These are phyloP conservation scores for Dendrocopos noguchii DNA, from an alignment of 2,113 vertebrate genomes.

Conservation along the genomic window DNA sequence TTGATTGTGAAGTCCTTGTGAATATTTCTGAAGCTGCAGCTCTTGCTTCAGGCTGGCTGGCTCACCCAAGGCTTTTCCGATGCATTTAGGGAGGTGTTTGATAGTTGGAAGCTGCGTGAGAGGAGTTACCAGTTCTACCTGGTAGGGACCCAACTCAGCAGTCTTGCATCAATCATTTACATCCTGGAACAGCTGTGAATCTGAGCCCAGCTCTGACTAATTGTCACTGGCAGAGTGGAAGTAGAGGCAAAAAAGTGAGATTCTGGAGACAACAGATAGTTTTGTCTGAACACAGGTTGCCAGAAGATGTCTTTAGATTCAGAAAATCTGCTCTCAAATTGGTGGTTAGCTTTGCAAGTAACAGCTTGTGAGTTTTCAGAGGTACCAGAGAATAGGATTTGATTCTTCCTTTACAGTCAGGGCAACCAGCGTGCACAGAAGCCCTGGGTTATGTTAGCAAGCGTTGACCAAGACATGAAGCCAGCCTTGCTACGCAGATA, in stretches of 20 bases:
- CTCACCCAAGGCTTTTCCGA: neutral
- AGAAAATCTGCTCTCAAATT: neutral
- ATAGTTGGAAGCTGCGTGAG: neutral
- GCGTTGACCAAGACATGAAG: neutral
- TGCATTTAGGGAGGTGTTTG: constrained; percentile 5
- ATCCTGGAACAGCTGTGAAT: neutral
- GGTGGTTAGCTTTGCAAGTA: neutral
- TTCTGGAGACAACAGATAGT: neutral
- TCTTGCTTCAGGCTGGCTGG: neutral
- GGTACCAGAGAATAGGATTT: neutral
- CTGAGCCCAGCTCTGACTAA: neutral
- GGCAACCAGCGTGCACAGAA: neutral
- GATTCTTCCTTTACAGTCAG: neutral
- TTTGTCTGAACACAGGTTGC: neutral
- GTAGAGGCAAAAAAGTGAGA: neutral
- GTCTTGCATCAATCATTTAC: neutral
- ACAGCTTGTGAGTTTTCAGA: neutral
- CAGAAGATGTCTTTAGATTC: neutral
- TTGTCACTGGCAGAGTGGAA: neutral
- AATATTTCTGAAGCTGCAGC: neutral
- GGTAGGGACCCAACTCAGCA: neutral
- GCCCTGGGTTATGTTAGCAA: neutral
- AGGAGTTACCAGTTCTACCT: constrained; percentile 53
- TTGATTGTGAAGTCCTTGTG: neutral
- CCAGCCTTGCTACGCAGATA: neutral